These are phyloP conservation scores for Rhea americana DNA, from an alignment of 2,113 vertebrate species.

Conservation along the genomic window DNA sequence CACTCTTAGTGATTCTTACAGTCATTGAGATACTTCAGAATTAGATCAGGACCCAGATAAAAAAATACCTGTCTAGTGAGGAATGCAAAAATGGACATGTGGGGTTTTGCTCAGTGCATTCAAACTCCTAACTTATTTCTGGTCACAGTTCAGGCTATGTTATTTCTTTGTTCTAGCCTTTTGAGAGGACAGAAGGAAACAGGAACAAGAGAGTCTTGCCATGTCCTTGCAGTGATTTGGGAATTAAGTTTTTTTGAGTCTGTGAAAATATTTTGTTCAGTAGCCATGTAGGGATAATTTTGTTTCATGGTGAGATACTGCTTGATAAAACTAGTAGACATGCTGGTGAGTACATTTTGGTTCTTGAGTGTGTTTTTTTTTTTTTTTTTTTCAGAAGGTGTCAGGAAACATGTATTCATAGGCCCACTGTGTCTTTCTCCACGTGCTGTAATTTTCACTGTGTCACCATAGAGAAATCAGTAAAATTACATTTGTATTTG, in stretches of 20 bases:
- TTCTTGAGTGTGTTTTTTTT: neutral
- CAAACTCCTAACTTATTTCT: neutral
- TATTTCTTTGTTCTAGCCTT: neutral
- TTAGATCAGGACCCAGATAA: neutral
- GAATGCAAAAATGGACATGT: neutral
- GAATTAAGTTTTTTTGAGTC: neutral
- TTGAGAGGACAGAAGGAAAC: neutral
- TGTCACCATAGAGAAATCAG: neutral
- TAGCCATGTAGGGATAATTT: neutral
- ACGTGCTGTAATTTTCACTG: neutral
- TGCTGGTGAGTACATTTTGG: neutral
- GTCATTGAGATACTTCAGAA: neutral
- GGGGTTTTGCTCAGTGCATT: neutral
- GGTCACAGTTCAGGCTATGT: neutral
- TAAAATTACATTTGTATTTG: neutral
- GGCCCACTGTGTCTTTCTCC: neutral
- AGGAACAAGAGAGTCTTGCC: neutral
- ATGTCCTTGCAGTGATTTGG: neutral
- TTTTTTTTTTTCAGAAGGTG: neutral
- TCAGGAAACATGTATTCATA: neutral
- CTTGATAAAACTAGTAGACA: neutral
- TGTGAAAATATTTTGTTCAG: neutral
- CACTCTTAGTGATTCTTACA: neutral
- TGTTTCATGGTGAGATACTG: neutral
- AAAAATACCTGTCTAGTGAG: neutral